Evolutionary conservation across 2,888 invertebrate species (phyloP).

Genomic region (Xestia xanthographa): DNA sequence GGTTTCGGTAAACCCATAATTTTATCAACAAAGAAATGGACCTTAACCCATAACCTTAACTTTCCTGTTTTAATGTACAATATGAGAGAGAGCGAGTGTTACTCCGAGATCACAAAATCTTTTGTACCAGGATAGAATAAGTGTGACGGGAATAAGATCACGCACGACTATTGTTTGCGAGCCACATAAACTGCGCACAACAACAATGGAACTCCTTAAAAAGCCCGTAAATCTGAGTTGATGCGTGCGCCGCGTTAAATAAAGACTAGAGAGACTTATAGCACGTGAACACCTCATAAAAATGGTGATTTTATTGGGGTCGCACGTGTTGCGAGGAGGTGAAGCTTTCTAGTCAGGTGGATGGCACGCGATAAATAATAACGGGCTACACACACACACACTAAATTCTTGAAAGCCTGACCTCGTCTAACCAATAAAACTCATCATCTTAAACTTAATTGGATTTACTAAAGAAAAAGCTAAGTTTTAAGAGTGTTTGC

Average conservation of each 20-base stretch:
- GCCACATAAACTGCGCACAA: conserved; percentile 60
- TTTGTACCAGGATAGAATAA: conserved; percentile 57
- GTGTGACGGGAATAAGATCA: conserved; percentile 59
- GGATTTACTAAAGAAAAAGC: conserved; percentile 1
- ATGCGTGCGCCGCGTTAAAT: conserved; percentile 74
- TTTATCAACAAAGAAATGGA: conserved; percentile 27
- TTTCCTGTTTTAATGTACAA: conserved; percentile 25
- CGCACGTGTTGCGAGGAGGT: conserved; percentile 71
- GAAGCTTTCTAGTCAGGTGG: conserved; percentile 49
- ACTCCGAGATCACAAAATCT: conserved; percentile 30
- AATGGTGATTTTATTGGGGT: conserved; percentile 81
- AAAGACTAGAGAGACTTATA: conserved; percentile 77
- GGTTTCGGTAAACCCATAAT: conserved; percentile 21
- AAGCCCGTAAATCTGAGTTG: conserved; percentile 74
- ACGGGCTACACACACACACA: conserved; percentile 16
- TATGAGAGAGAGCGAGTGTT: conserved; percentile 24
- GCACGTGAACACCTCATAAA: conserved; percentile 79
- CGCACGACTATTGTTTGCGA: conserved; percentile 64
- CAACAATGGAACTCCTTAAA: conserved; percentile 72
- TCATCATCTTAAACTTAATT: conserved; percentile 13
- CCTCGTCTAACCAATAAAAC: background rate
- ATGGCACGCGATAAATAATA: conserved; percentile 45
- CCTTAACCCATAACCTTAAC: conserved; percentile 1
- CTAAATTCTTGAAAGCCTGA: conserved; percentile 4
- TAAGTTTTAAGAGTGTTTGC: conserved; percentile 15